Evolutionary conservation across 2,797 vertebrate genomes (phyloP).

Genomic region (Argentina silus): DNA sequence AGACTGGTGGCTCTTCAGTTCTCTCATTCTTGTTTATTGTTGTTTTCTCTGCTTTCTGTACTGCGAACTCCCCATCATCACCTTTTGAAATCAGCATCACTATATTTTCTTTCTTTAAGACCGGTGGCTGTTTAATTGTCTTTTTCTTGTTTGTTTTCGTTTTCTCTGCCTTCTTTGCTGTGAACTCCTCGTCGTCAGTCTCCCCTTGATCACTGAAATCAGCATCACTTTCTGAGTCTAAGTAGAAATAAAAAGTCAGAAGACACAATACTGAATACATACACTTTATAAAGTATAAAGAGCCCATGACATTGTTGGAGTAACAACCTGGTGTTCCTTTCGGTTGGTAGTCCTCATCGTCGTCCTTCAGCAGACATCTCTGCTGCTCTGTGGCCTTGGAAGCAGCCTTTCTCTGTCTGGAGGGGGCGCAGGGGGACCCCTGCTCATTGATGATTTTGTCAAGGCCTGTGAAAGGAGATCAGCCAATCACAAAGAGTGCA

Average conservation of each 20-base stretch:
- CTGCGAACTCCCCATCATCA: conserved; percentile 80
- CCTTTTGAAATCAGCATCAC: conserved; percentile 61
- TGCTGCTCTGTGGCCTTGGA: conserved; percentile 47
- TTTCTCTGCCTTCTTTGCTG: conserved; percentile 69
- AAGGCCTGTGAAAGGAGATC: conserved; percentile 67
- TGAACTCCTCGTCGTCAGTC: conserved; percentile 82
- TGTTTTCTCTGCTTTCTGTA: conserved; percentile 69
- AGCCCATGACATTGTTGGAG: background rate
- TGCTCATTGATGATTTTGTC: conserved; percentile 74
- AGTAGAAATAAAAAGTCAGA: conserved; percentile 19
- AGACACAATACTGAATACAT: background rate
- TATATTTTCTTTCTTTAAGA: conserved; percentile 64
- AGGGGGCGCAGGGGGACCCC: background rate
- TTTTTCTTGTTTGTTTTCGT: conserved; percentile 70
- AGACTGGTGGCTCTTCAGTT: conserved; percentile 41
- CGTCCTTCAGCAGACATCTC: conserved; percentile 50
- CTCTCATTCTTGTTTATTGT: conserved; percentile 70
- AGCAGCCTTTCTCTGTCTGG: conserved; percentile 59
- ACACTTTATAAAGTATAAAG: background rate
- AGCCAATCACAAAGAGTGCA: background rate
- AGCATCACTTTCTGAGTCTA: conserved; percentile 77
- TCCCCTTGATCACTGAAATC: conserved; percentile 76
- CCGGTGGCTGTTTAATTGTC: conserved; percentile 49
- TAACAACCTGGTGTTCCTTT: conserved; percentile 67
- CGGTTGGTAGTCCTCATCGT: conserved; percentile 72